These are phyloP conservation scores for Aphis craccivora DNA, from an alignment of 1,140 invertebrate species.

Conservation along the genomic window DNA sequence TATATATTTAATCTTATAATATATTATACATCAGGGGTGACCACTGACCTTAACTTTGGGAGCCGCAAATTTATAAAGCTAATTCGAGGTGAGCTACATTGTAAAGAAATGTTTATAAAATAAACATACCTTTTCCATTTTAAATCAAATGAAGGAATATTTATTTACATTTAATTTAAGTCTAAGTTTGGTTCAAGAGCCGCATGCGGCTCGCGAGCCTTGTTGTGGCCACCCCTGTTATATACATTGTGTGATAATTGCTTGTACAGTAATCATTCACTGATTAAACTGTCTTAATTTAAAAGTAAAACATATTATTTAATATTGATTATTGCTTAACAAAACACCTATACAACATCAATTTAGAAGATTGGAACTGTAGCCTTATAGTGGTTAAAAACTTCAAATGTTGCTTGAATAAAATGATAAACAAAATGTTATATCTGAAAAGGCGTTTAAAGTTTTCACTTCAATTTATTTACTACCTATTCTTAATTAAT, in stretches of 20 bases:
- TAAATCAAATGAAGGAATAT: no score
- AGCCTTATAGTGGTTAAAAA: neutral
- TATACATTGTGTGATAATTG: neutral
- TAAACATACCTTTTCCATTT: no score
- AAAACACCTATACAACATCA: neutral
- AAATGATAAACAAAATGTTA: neutral
- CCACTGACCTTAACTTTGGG: no score
- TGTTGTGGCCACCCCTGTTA: no score
- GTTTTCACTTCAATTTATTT: conserved; percentile 1
- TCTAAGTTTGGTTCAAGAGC: no score
- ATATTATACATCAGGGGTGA: no score
- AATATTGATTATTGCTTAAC: neutral
- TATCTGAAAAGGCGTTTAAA: neutral
- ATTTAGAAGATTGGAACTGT: neutral
- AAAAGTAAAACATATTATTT: neutral
- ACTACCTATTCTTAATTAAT: neutral
- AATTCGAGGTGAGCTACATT: no score
- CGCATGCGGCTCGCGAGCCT: no score
- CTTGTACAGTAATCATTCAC: neutral
- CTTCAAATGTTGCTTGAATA: neutral
- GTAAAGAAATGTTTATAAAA: no score
- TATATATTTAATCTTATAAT: no score
- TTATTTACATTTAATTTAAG: no score
- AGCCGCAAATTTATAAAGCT: no score
- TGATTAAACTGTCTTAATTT: neutral